phyloP scores from a whole-genome alignment of 2,888 invertebrate species.

The Aleiodes leptofemur region DNA sequence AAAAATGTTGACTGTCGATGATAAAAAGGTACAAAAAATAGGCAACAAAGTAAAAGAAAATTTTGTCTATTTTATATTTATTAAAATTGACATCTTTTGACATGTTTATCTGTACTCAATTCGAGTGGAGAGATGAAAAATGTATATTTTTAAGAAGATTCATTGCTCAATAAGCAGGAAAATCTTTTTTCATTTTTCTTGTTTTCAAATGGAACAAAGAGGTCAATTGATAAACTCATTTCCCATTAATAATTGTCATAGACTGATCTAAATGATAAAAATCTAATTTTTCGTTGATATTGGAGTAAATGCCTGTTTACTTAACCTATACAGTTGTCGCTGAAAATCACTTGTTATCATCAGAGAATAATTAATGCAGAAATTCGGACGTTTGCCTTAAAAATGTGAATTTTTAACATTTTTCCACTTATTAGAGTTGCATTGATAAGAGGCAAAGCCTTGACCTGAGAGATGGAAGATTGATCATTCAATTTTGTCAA shows the following conservation, averaged over 20 bases:
- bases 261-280: not conserved
- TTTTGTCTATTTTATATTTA: not conserved
- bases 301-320: not conserved
- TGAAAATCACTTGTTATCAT: not conserved
- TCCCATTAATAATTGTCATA: not conserved
- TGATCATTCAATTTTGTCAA: not conserved
- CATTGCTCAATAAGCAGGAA: no score
- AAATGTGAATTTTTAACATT: constrained; percentile 11
- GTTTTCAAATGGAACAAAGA: not conserved
- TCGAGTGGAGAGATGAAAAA: not conserved
- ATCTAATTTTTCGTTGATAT: not conserved
- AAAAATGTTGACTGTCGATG: constrained; percentile 44
- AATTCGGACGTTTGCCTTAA: not conserved
- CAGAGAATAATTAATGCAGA: not conserved
- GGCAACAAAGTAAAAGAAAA: not conserved
- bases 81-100: not conserved
- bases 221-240: constrained; percentile 9
- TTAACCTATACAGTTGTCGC: not conserved
- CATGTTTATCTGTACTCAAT: not conserved
- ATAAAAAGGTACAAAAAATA: constrained; percentile 42
- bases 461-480: not conserved
- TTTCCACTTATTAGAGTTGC: not conserved
- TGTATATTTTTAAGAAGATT: no score
- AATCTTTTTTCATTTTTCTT: not conserved
- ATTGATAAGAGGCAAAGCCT: constrained; percentile 15